Conservation (phyloP, 92 coral and sea anemone genomes). For the Virgularia gustaviana region DNA sequence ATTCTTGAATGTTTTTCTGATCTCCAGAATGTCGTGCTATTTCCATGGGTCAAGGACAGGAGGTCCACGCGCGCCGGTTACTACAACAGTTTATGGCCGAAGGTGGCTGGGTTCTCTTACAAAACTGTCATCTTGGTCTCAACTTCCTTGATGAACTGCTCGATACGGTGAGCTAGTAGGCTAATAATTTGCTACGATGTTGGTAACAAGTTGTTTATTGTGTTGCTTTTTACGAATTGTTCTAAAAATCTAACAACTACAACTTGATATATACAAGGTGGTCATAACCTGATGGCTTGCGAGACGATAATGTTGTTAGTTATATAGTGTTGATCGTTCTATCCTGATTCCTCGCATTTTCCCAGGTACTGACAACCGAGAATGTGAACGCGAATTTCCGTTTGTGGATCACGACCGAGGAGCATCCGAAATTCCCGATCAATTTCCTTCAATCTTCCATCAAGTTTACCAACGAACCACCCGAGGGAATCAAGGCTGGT, state of each 20-base stretch:
- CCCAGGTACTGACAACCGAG: slow-evolving; percentile 76
- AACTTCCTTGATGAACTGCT: slow-evolving; percentile 94
- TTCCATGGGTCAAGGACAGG: slow-evolving; percentile 99
- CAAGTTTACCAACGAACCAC: slow-evolving; percentile 98
- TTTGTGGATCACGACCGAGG: slow-evolving; percentile 97
- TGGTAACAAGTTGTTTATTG: no score
- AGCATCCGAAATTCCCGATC: slow-evolving; percentile 93
- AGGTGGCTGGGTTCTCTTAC: slow-evolving; percentile 99
- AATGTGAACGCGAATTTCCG: slow-evolving; percentile 89
- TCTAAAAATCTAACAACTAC: background rate
- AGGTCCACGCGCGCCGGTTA: slow-evolving; percentile 93
- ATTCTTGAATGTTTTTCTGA: no score
- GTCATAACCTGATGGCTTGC: no score
- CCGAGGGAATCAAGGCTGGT: slow-evolving; percentile 95
- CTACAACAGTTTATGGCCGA: slow-evolving; percentile 89
- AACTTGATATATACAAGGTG: no score
- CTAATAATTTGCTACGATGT: background rate
- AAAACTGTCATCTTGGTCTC: slow-evolving; percentile 95
- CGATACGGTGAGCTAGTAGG: slow-evolving; percentile 67
- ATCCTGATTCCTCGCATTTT: no score
- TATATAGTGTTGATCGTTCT: no score
- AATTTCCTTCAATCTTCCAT: slow-evolving; percentile 91
- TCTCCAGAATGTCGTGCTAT: slow-evolving; percentile 95
- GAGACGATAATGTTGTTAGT: no score
- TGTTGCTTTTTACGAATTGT: background rate